Evolutionary conservation across 2,113 vertebrate species (phyloP), one percentile per base, ranked within the genome.

Genomic region (Oenanthe oenanthe): DNA sequence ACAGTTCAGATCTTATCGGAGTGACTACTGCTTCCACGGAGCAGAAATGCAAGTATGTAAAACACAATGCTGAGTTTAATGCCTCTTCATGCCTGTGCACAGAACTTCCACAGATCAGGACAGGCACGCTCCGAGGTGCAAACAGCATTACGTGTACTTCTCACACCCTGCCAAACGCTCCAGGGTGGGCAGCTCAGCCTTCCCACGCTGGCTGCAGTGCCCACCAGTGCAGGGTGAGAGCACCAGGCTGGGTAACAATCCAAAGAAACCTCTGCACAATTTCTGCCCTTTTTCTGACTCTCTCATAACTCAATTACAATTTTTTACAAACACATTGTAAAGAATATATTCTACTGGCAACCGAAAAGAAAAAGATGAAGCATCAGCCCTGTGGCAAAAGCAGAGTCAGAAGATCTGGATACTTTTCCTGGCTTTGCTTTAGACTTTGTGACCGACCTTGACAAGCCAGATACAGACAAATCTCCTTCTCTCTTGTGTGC

Each of bases 331-430:
- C 29, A 40, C 6, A 7, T 28, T 19, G 5, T 40, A 73, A 79
- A 85, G 73, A 82, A 85, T 25, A 51, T 47, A 48, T 48, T 53
- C 47, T 48, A 43, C 48, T 63, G 48, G 81, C 58, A 83, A 72
- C 8, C 1, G 3, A 83, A 76, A 77, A 61, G 36, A 65, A 61
- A 66, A 61, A 43, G 67, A 88, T 32, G 67, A 77, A 95, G 67
- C 25, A 93, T 66, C 71, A 88, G 32, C 43, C 51, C 57, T 29
- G 24, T 88, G n/a, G 72, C 48, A 85, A 93, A 93, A 88, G 62
- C 47, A 50, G 53, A 75, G 42, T 43, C 71, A 54, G 62, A 58
- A 94, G 74, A 89, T 65, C 34, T 62, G 47, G 34, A 60, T 51
- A 58, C 5, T 72, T 75, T 75, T 48, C 53, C 61, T 87, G 57